These are phyloP conservation scores for Pinctada fucata DNA, from an alignment of 2,888 invertebrate genomes.

Conservation along the genomic window DNA sequence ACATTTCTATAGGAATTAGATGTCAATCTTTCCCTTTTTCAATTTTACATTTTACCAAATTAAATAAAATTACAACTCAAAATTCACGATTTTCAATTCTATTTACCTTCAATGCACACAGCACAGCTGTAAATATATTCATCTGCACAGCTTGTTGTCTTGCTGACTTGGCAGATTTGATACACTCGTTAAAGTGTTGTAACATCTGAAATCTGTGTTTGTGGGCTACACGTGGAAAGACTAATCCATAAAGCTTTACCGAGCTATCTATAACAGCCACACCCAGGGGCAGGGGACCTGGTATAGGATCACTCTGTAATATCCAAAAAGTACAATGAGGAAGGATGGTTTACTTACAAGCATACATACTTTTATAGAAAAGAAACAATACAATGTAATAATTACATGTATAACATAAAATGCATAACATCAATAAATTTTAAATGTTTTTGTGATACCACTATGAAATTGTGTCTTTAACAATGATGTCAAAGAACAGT, in stretches of 20 bases:
- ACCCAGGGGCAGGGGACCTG: slow-evolving; percentile 87
- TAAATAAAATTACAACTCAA: too few relatives aligned
- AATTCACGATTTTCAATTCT: too few relatives aligned
- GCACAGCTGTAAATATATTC: slow-evolving; percentile 95
- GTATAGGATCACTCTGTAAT: slow-evolving; percentile 72
- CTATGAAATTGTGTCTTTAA: too few relatives aligned
- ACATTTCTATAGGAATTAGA: too few relatives aligned
- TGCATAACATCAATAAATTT: not conserved
- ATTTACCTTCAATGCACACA: slow-evolving; percentile 86
- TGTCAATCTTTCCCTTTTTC: too few relatives aligned
- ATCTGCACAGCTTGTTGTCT: slow-evolving; percentile 96
- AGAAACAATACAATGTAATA: not conserved
- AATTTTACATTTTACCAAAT: too few relatives aligned
- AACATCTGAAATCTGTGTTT: slow-evolving; percentile 98
- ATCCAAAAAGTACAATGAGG: not conserved
- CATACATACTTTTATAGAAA: not conserved
- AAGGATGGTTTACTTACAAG: not conserved
- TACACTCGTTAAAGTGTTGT: slow-evolving; percentile 96
- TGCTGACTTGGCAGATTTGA: slow-evolving; percentile 91
- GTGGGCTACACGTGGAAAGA: slow-evolving; percentile 92
- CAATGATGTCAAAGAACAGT: too few relatives aligned
- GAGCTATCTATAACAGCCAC: slow-evolving; percentile 98
- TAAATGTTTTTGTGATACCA: not conserved
- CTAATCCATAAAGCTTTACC: slow-evolving; percentile 92
- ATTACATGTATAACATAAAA: not conserved